These are phyloP conservation scores for Stenodera caucasica DNA, from an alignment of 2,888 invertebrate genomes.

Conservation along the genomic window DNA sequence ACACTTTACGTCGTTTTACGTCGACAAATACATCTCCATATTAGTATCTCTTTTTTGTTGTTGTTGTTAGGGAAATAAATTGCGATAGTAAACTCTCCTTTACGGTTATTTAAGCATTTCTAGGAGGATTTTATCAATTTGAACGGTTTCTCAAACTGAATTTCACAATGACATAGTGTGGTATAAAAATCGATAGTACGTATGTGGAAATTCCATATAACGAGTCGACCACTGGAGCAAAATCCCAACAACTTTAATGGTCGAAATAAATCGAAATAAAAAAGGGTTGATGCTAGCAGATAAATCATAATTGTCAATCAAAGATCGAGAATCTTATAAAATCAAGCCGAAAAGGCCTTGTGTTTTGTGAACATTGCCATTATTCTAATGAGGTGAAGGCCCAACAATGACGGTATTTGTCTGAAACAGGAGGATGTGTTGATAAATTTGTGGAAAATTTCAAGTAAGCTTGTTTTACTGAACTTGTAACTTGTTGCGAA, in stretches of 20 bases:
- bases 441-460: not conserved
- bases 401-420: not conserved
- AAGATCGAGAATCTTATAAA: too few species aligned
- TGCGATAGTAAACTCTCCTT: too few species aligned
- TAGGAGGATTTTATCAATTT: constrained; percentile 24
- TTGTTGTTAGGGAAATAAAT: too few species aligned
- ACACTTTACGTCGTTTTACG: not conserved
- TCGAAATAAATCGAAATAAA: too few species aligned
- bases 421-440: constrained; percentile 1
- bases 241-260: too few species aligned
- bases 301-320: too few species aligned
- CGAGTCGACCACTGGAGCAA: not conserved
- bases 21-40: not conserved
- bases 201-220: not conserved
- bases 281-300: too few species aligned
- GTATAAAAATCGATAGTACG: constrained; percentile 21
- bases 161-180: constrained; percentile 17
- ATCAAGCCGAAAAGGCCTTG: too few species aligned
- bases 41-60: not conserved
- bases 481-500: constrained; percentile 1
- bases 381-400: not conserved
- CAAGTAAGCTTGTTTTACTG: not conserved
- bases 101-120: constrained; percentile 19
- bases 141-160: constrained; percentile 23
- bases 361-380: not conserved